A percentile compares a stretch with the other conserved stretches of the same genome.
phyloP scores from a whole-genome alignment of 2,888 invertebrate genomes.

The Ametastegia equiseti region DNA sequence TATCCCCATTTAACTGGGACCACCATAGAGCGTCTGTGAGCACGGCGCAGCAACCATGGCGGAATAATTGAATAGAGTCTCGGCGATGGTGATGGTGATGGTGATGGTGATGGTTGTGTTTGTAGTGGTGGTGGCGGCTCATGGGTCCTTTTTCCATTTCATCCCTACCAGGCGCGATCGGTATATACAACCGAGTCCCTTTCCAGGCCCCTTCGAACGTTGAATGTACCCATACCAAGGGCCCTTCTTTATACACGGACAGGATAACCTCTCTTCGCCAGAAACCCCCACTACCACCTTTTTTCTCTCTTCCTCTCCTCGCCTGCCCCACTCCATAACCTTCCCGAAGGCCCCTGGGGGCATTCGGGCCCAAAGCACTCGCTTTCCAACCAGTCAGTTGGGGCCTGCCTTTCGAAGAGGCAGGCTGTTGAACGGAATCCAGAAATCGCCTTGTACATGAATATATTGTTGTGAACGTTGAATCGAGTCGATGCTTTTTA shows the following conservation, averaged over 20 bases:
- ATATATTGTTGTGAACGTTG: too few species aligned
- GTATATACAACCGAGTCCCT: constrained; percentile 18
- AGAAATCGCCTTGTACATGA: too few species aligned
- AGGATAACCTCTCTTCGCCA: constrained; percentile 23
- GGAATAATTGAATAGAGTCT: constrained; percentile 62
- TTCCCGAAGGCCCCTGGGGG: constrained; percentile 62
- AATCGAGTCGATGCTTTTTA: background rate
- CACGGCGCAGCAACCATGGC: constrained; percentile 61
- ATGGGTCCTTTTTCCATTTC: constrained; percentile 37
- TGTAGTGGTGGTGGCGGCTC: constrained; percentile 14
- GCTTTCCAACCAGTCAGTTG: constrained; percentile 71
- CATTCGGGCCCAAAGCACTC: constrained; percentile 68
- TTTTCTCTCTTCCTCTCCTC: constrained; percentile 15
- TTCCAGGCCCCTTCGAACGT: constrained; percentile 22
- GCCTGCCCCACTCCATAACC: constrained; percentile 10
- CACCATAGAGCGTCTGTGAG: constrained; percentile 41
- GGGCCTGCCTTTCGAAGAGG: constrained; percentile 73
- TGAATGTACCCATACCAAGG: constrained; percentile 20
- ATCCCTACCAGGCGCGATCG: constrained; percentile 31
- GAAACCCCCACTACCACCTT: background rate
- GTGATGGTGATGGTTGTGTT: background rate
- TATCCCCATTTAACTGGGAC: constrained; percentile 72
- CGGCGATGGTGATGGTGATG: background rate
- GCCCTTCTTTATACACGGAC: constrained; percentile 21
- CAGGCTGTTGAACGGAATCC: constrained; percentile 61